Base-by-base conservation (phyloP, 2,113 vertebrate species). In the Eulemur rufifrons region DNA sequence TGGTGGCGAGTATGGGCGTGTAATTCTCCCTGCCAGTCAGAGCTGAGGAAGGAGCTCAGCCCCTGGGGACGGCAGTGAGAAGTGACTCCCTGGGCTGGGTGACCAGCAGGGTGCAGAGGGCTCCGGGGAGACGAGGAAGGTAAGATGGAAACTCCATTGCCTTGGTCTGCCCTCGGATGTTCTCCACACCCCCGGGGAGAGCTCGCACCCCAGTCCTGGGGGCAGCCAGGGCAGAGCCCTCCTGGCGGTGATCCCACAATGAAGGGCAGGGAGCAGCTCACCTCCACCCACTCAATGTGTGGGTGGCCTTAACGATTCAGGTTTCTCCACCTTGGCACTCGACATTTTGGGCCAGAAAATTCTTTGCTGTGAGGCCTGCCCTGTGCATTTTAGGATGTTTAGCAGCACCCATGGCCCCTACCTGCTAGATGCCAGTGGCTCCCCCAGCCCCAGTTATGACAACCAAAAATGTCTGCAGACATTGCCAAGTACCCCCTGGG, bases 181-280 rank as follows among this genome's bases (percentile, higher is more conserved):
- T 69, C 59, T 63, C 13, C 1, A 77, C 81, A 50, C 32, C 17
- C 71, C 59, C 37, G 12, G 6, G 6, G 63, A 47, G 5, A 63
- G 37, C 50, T 80, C 0, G 34, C 15, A n/a, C 50, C 50, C 42
- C 56, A 8, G 42, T 23, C 6, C 63, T 23, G 5, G 14, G 69
- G 18, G n/a, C 27, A 73, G 45, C 50, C 20, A 0, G 15, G 76
- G 20, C 32, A 34, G 27, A 45, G 54, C 15, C 15, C 8, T 21
- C 32, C 2, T 17, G 20, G 17, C 37, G 32, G 45, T 23, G 20
- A 42, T 29, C 52, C 25, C 0, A 0, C 3, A 6, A 37, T 47
- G 45, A 78, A 68, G 14, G 59, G 8, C 15, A 68, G 25, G 18
- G 63, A 59, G 68, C 34, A 13, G 45, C 3, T 90, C 34, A 5